Percentiles rank a stretch among this genome's conserved stretches.
Conservation (phyloP, 2,888 invertebrate species). For the Drosophila lutescens region DNA sequence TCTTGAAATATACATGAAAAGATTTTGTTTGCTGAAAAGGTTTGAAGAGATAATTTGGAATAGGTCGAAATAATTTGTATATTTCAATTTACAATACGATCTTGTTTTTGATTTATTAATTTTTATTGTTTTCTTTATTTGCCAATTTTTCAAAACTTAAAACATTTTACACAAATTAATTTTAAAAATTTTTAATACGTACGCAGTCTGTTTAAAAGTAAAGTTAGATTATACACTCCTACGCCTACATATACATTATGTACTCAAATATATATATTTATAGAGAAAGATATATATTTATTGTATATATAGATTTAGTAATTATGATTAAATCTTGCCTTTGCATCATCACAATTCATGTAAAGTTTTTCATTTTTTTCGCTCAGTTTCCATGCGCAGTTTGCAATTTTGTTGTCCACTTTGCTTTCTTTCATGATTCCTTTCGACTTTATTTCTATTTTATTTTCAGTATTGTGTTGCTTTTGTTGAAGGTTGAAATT, state of each 20-base stretch:
- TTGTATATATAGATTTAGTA: constrained; percentile 67
- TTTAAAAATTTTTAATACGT: constrained; percentile 78
- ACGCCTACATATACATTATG: constrained; percentile 70
- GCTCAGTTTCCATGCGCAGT: constrained; percentile 48
- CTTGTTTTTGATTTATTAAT: constrained; percentile 72
- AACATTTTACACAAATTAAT: constrained; percentile 79
- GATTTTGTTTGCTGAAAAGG: constrained; percentile 57
- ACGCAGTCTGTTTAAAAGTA: constrained; percentile 79
- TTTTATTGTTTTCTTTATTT: constrained; percentile 78
- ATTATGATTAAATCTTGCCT: constrained; percentile 79
- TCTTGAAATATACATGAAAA: constrained; percentile 56
- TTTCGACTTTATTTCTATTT: constrained; percentile 41
- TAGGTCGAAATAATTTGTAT: constrained; percentile 43
- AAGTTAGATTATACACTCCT: constrained; percentile 77
- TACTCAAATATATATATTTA: constrained; percentile 60
- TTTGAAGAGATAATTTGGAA: constrained; percentile 60
- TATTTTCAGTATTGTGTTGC: constrained; percentile 28
- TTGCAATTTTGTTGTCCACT: constrained; percentile 50
- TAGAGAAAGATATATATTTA: constrained; percentile 50
- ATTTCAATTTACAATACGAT: constrained; percentile 48
- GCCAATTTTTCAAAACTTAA: constrained; percentile 78
- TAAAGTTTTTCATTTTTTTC: constrained; percentile 63
- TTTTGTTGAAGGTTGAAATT: constrained; percentile 49
- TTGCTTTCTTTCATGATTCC: constrained; percentile 61
- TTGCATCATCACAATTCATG: constrained; percentile 79